Evolutionary conservation across 1,140 invertebrate species (phyloP).

Genomic region (Cecropterus lyciades): DNA sequence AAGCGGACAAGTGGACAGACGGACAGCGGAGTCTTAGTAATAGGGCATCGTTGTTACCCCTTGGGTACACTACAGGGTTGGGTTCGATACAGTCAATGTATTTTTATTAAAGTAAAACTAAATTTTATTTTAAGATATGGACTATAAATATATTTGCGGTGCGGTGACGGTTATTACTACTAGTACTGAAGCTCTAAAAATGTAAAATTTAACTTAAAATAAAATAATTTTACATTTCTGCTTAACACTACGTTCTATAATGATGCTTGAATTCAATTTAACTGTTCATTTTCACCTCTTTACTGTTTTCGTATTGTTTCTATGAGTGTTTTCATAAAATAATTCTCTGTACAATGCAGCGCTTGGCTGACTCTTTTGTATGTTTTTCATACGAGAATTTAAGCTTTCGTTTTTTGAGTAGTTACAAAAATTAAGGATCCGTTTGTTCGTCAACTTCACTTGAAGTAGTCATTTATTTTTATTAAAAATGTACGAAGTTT

Average conservation of each 20-base stretch:
- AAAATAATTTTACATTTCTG: no score
- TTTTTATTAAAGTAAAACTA: no score
- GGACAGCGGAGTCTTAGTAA: no score
- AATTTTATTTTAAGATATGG: no score
- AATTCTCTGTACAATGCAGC: background rate
- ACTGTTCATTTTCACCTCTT: background rate
- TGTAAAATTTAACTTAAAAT: no score
- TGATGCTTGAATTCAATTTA: background rate
- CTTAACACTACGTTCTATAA: background rate
- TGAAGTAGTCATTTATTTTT: conserved; percentile 1
- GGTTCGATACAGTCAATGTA: no score
- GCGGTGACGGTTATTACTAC: no score
- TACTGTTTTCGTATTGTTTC: background rate
- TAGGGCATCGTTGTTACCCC: no score
- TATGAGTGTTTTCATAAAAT: background rate
- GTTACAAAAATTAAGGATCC: background rate
- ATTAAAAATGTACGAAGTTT: background rate
- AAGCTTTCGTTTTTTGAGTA: background rate
- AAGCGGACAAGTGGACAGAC: no score
- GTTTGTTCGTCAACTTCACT: background rate
- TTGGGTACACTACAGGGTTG: no score
- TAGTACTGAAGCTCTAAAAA: no score
- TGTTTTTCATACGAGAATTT: background rate
- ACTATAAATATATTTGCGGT: no score
- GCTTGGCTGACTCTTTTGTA: conserved; percentile 1